Conservation (phyloP, 1,140 invertebrate genomes). For the Palaemon carinicauda region DNA sequence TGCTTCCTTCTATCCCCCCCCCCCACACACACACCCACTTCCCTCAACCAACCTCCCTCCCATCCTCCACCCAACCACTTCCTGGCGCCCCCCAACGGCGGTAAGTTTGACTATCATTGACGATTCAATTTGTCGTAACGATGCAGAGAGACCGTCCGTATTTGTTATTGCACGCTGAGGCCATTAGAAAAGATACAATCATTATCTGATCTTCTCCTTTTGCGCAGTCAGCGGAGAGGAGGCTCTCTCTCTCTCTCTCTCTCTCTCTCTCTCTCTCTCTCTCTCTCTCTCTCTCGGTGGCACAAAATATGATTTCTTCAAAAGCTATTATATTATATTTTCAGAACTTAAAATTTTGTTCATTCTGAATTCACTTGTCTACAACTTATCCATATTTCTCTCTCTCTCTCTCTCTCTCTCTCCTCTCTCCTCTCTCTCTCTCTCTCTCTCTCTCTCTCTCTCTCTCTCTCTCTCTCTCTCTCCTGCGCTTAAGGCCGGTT, state of each 20-base stretch:
- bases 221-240: neutral
- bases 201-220: slow-evolving; percentile 49
- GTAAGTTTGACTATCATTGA: slow-evolving; percentile 34
- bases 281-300: too few species aligned
- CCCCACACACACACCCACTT: neutral
- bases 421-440: too few species aligned
- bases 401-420: too few species aligned
- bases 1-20: neutral
- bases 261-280: too few species aligned
- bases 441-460: too few species aligned
- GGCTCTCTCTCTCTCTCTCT: too few species aligned
- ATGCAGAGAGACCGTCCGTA: slow-evolving; percentile 37
- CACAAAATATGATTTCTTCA: too few species aligned
- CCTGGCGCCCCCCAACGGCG: neutral
- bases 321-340: too few species aligned
- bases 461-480: neutral
- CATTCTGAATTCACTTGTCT: too few species aligned
- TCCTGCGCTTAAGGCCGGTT: neutral
- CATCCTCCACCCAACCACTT: neutral
- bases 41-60: neutral
- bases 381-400: too few species aligned
- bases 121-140: slow-evolving; percentile 54
- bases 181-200: slow-evolving; percentile 54
- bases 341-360: too few species aligned
- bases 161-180: slow-evolving; percentile 53